Base-by-base conservation (phyloP, 2,888 invertebrate species). In the Lagria hirta region DNA sequence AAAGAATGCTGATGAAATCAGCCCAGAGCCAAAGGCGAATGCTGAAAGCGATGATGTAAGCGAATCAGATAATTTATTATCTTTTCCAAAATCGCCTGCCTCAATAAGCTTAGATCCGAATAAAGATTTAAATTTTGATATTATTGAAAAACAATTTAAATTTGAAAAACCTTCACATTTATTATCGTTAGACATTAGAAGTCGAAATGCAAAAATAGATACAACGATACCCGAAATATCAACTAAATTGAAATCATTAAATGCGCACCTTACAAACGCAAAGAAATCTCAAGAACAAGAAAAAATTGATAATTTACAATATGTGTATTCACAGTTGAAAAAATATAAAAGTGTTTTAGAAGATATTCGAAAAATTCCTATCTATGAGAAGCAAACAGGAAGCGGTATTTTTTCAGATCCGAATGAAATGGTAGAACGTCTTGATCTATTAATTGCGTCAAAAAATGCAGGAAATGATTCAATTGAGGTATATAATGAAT, bases 111-210 rank as follows among this genome's bases (percentile, higher is more conserved):
- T 43, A 32, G 41, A 45, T 42, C 32, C 34, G n/a, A 17, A 43
- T 18, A 34, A 46, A 43, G 42, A 45, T 45, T 45, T 45, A 45
- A 43, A 43, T 44, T 44, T 44, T 33, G 41, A 44, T 43, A 44
- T 45, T 45, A 43, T 45, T 26, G 42, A 43, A 43, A 42, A 45
- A 45, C 21, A 45, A 34, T 29, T 13, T 15, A 34, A 45, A 45
- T 44, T 41, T 15, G 34, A 42, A 16, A 43, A 33, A 41, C 41
- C 43, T 13, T 43, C 43, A 41, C 40, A 43, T 41, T 32, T 42
- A 41, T 30, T 43, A 30, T 40, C 37, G 23, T 43, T 43, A 34
- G 41, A 42, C 15, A 41, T 29, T 10, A 20, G 24, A 40, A 34
- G 22, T 33, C 34, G 34, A 43, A 32, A 45, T 32, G 34, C 42